Percentiles rank a stretch among this genome's conserved stretches.
Conservation (phyloP, 2,113 vertebrate genomes). For the Reinhardtius hippoglossoides region DNA sequence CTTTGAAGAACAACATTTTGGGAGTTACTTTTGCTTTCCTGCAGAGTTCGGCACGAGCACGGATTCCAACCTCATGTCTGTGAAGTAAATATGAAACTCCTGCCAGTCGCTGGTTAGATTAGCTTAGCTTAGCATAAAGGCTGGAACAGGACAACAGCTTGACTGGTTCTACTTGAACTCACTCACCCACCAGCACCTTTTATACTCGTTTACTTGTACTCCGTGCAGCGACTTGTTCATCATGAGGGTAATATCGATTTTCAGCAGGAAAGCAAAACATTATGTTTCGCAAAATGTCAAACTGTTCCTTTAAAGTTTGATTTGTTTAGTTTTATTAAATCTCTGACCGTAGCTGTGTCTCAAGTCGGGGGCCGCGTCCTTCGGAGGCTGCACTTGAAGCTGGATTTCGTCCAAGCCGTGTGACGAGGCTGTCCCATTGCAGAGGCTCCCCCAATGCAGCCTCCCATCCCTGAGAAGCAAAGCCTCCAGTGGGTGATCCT, state of each 20-base stretch:
- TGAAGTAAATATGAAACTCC: background rate
- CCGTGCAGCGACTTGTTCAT: background rate
- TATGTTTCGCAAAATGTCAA: background rate
- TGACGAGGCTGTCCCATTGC: too few relatives aligned
- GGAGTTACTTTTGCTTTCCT: background rate
- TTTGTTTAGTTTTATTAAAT: slow-evolving; percentile 36
- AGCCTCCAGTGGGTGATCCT: too few relatives aligned
- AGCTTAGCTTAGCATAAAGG: background rate
- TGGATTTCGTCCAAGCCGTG: too few relatives aligned
- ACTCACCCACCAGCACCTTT: background rate
- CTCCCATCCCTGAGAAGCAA: too few relatives aligned
- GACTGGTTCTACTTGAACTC: background rate
- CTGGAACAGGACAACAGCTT: background rate
- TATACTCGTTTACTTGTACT: background rate
- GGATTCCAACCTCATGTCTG: background rate
- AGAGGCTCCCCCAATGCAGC: too few relatives aligned
- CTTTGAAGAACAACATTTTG: slow-evolving; percentile 4
- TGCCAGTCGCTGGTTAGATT: background rate
- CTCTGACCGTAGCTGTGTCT: background rate
- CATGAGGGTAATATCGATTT: background rate
- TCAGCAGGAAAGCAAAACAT: background rate
- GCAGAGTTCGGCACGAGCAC: background rate
- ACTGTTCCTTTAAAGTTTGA: slow-evolving; percentile 16
- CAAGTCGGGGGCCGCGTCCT: background rate
- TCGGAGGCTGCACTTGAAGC: background rate